These are phyloP conservation scores for Xerus rutilus DNA, from an alignment of 2,797 vertebrate species.

Conservation along the genomic window DNA sequence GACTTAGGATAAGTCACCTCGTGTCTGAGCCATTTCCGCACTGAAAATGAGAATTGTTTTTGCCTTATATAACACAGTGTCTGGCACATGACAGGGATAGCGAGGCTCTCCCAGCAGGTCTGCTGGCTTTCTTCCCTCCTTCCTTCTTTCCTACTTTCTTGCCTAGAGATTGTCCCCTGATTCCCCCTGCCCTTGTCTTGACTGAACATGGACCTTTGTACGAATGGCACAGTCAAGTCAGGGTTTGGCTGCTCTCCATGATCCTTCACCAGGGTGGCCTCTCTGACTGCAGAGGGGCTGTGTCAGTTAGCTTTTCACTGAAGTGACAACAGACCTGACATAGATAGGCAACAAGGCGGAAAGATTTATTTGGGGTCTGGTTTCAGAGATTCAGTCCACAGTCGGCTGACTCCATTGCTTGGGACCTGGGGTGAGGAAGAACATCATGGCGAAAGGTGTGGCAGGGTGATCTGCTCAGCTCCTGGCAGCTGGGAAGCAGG, in stretches of 20 bases:
- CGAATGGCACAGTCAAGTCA: neutral
- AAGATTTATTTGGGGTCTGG: neutral
- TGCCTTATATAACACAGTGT: neutral
- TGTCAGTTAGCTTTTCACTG: neutral
- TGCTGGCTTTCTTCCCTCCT: slow-evolving; percentile 11
- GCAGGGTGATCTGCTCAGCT: neutral
- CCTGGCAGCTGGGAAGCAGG: neutral
- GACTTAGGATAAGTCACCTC: neutral
- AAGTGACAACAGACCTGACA: neutral
- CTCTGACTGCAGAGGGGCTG: neutral
- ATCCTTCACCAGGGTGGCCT: neutral
- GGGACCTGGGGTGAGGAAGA: neutral
- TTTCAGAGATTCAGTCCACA: neutral
- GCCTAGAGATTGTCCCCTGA: neutral
- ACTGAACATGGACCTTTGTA: slow-evolving; percentile 25
- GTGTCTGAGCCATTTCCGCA: neutral
- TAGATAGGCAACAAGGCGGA: neutral
- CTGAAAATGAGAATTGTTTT: neutral
- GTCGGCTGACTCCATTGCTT: neutral
- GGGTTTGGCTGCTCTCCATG: neutral
- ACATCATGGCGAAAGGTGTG: neutral
- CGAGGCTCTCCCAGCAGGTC: neutral
- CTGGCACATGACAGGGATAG: neutral
- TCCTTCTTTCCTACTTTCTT: neutral
- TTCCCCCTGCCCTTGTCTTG: neutral